A percentile compares a stretch with the other conserved stretches of the same genome.
Conservation (phyloP, 2,113 vertebrate species). For the Mustela lutreola region DNA sequence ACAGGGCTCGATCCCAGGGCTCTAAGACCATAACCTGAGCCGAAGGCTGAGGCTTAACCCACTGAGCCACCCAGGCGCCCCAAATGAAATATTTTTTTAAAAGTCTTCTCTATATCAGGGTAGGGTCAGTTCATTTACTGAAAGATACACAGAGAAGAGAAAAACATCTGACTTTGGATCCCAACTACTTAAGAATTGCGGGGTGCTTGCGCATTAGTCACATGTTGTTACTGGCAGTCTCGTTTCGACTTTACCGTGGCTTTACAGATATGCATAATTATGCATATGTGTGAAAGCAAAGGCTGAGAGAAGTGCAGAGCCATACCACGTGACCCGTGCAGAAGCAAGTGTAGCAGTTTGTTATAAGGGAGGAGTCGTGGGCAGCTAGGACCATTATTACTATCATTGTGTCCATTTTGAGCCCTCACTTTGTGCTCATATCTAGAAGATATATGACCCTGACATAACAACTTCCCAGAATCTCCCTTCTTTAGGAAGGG, state of each 20-base stretch:
- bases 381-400: background rate
- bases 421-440: background rate
- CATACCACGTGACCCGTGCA: background rate
- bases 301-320: background rate
- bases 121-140: background rate
- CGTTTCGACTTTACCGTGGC: background rate
- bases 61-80: no score
- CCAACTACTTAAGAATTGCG: background rate
- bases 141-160: background rate
- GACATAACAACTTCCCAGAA: background rate
- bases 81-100: background rate
- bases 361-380: fast-evolving
- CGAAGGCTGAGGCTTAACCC: no score
- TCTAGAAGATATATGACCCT: background rate
- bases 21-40: no score
- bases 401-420: background rate
- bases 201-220: background rate
- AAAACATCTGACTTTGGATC: background rate
- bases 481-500: background rate
- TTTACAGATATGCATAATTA: background rate
- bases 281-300: background rate
- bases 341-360: background rate
- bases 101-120: background rate
- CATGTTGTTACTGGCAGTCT: background rate
- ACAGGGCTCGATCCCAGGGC: no score